Base-by-base conservation (phyloP, 2,888 invertebrate species). In the Amphiduros pacificus region DNA sequence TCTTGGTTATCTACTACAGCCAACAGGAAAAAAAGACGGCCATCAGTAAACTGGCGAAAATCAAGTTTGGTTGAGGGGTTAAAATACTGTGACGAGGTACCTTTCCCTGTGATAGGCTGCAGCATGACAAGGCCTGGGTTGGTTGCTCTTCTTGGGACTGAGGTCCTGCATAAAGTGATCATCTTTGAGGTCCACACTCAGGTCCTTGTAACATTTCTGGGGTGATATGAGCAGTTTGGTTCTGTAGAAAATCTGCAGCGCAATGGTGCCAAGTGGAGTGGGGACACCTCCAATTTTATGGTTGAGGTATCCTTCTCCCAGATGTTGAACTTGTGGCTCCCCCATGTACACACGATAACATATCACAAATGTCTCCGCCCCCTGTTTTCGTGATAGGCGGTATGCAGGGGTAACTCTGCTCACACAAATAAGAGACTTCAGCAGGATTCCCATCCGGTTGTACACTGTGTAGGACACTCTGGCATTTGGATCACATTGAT, bases 381-480 rank as follows among this genome's bases (percentile, higher is more conserved):
- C 89, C 82, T 96, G 95, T 52, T 90, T 85, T 94, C n/a, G 90
- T 88, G 58, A 93, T 66, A 96, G 84, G 83, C 93, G 92, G 78
- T 96, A 97, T 20, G 94, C 94, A 5, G 96, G 96, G 48, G 93
- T 93, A 64, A 92, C 90, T 79, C 97, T 88, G 29, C 94, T 92
- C 44, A 94, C 90, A 32, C 92, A 91, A 53, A 96, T 86, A 55
- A 96, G 86, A 0, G 95, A 94, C 80, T 95, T 95, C 2, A 97
- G 85, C 80, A 97, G 87, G 58, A 92, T 89, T 64, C 93, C 90
- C 93, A 97, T 93, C 69, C 94, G 88, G 82, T 93, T 94, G 82
- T 97, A 96, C 1, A 95, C 77, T 3, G 75, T 74, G 68, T 78
- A 75, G 17, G 77, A 74, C 2, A 79, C 73, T 50, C 73, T 69